phyloP scores from a whole-genome alignment of 2,113 vertebrate species.

The Trogon surrucura region DNA sequence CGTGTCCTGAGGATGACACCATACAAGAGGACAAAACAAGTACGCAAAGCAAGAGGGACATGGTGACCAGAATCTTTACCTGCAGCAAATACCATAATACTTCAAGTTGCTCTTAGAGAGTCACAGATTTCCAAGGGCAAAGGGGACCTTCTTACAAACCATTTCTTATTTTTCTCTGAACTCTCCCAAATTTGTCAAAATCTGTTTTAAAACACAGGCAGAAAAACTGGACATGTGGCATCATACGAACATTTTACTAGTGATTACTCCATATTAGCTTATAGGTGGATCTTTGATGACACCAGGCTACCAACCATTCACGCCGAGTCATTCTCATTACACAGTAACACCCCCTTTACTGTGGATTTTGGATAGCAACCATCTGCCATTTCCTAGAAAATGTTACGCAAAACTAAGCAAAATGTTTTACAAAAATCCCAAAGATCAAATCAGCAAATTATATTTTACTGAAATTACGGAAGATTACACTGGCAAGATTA shows the following conservation, averaged over 20 bases:
- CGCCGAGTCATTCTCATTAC: neutral
- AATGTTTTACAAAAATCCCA: neutral
- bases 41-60: neutral
- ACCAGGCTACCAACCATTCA: neutral
- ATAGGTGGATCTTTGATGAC: neutral
- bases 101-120: neutral
- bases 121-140: neutral
- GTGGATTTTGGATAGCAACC: neutral
- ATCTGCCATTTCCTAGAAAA: neutral
- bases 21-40: neutral
- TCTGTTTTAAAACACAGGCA: constrained; percentile 15
- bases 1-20: neutral
- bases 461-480: neutral
- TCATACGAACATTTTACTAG: neutral
- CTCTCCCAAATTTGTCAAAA: neutral
- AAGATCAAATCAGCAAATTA: neutral
- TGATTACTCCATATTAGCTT: neutral
- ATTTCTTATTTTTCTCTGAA: neutral
- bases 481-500: neutral
- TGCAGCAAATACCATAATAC: neutral
- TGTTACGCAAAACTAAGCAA: neutral
- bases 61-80: neutral
- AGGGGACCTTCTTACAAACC: neutral
- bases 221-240: neutral
- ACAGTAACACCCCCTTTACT: neutral